Conservation (phyloP, 1,140 invertebrate genomes). For the Pseudomyrmex sp. region DNA sequence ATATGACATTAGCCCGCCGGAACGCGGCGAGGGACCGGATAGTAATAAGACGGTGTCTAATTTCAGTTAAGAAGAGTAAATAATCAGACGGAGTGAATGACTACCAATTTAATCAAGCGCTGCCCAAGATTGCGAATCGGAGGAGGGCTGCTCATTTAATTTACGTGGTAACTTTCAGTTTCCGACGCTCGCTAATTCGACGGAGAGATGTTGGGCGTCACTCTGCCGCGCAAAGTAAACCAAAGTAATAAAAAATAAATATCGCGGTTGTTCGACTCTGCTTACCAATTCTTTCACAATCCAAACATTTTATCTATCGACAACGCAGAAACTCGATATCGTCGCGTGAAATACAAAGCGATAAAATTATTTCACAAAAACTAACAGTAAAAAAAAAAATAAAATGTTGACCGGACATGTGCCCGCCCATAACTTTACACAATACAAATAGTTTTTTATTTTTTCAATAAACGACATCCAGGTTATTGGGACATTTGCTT, state of each 20-base stretch:
- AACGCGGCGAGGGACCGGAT: constrained; percentile 19
- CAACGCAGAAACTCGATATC: no score
- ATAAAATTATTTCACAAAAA: no score
- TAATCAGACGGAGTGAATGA: constrained; percentile 72
- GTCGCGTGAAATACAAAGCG: no score
- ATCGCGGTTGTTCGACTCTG: neutral
- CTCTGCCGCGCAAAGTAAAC: constrained; percentile 11
- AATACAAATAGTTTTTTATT: neutral
- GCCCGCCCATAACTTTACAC: neutral
- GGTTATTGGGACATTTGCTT: no score
- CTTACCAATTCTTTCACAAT: neutral
- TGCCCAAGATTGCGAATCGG: constrained; percentile 68
- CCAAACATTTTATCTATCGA: no score
- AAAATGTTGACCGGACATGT: no score
- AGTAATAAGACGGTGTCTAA: constrained; percentile 70
- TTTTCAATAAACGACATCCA: neutral
- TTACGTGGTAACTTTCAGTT: constrained; percentile 64
- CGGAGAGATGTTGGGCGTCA: constrained; percentile 3
- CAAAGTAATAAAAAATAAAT: constrained; percentile 6
- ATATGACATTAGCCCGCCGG: constrained; percentile 27
- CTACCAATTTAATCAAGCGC: constrained; percentile 72
- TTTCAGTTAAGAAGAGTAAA: constrained; percentile 75
- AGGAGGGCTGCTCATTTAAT: constrained; percentile 62
- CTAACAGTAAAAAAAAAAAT: no score
- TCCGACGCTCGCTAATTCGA: constrained; percentile 54